phyloP scores from a whole-genome alignment of 2,888 invertebrate genomes.

The Chloroclysta siterata region DNA sequence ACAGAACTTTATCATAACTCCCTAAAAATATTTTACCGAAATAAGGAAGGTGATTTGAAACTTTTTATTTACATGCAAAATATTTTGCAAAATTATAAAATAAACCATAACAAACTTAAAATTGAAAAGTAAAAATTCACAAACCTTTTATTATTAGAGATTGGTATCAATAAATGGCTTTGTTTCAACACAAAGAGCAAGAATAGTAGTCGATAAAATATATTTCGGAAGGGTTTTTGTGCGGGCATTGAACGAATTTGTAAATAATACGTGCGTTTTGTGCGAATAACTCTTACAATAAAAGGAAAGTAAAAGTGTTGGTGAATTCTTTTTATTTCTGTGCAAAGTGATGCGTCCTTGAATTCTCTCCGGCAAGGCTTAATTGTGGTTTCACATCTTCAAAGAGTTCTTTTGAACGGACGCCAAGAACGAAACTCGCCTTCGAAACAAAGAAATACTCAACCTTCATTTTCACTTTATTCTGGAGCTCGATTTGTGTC shows the following conservation, averaged over 20 bases:
- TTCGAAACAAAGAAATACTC: slow-evolving; percentile 69
- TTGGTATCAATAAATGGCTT: slow-evolving; percentile 29
- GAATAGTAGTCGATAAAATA: slow-evolving; percentile 44
- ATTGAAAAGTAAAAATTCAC: neutral
- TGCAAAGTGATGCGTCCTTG: slow-evolving; percentile 75
- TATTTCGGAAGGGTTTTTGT: slow-evolving; percentile 57
- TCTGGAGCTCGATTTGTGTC: slow-evolving; percentile 47
- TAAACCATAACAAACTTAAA: too few species aligned
- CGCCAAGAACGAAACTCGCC: slow-evolving; percentile 49
- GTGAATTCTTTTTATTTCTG: slow-evolving; percentile 68
- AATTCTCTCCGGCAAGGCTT: slow-evolving; percentile 77
- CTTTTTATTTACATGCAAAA: too few species aligned
- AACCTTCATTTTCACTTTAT: slow-evolving; percentile 65
- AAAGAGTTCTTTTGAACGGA: slow-evolving; percentile 78
- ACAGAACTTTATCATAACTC: too few species aligned
- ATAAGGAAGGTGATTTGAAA: too few species aligned
- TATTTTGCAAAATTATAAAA: too few species aligned
- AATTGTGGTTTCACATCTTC: slow-evolving; percentile 81
- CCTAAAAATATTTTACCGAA: too few species aligned
- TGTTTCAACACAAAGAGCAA: slow-evolving; percentile 39
- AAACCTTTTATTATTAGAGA: neutral
- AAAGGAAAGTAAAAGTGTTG: slow-evolving; percentile 74
- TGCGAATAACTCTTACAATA: slow-evolving; percentile 65
- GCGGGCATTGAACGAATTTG: slow-evolving; percentile 54
- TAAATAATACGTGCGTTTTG: slow-evolving; percentile 59